These are phyloP conservation scores for Plecotus auritus DNA, from an alignment of 2,113 vertebrate species.

Conservation along the genomic window DNA sequence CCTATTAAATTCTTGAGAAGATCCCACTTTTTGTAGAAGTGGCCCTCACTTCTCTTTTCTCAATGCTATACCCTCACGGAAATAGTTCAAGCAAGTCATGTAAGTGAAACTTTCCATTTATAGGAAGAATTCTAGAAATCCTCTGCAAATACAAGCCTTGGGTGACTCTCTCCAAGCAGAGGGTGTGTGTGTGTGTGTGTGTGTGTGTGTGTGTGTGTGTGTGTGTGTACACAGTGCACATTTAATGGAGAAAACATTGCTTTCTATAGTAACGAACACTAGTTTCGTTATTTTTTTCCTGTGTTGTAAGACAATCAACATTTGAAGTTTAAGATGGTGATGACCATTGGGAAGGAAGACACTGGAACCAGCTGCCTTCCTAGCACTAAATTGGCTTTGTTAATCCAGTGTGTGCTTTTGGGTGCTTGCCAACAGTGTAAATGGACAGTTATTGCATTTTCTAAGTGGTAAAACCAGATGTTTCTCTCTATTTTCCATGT, in stretches of 20 bases:
- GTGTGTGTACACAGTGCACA: not conserved
- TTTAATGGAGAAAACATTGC: not conserved
- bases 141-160: not conserved
- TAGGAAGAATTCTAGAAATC: not conserved
- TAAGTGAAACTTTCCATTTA: not conserved
- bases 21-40: not conserved
- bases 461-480: slow-evolving; percentile 58
- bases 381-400: slow-evolving; percentile 47
- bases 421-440: slow-evolving; percentile 54
- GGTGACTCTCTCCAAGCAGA: not conserved
- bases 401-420: slow-evolving; percentile 45
- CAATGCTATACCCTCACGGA: not conserved
- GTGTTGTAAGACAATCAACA: not conserved
- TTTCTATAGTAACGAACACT: not conserved
- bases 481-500: slow-evolving; percentile 34
- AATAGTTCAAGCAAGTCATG: not conserved
- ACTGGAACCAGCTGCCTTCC: slow-evolving; percentile 36
- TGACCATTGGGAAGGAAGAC: slow-evolving; percentile 47
- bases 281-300: not conserved
- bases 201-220: not conserved
- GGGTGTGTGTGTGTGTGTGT: not conserved
- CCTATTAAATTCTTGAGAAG: not conserved
- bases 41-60: not conserved
- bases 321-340: slow-evolving; percentile 30
- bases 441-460: slow-evolving; percentile 56